phyloP scores from a whole-genome alignment of 2,113 vertebrate species.

The Marcusenius ussheri region DNA sequence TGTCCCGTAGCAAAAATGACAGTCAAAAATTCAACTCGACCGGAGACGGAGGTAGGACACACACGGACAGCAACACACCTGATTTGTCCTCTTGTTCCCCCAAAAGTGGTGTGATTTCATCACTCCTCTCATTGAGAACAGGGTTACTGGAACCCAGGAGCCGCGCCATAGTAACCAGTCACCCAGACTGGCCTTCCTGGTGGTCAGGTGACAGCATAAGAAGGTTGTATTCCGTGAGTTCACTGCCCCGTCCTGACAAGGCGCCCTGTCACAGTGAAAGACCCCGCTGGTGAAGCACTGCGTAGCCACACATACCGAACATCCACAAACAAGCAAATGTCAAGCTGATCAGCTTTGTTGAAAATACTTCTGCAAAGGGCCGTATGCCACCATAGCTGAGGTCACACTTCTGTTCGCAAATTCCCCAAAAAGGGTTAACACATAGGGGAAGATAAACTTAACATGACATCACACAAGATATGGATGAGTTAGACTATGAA shows the following conservation, averaged over 20 bases:
- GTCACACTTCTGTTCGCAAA: neutral
- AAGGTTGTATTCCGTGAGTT: neutral
- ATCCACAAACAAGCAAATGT: neutral
- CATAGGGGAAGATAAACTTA: neutral
- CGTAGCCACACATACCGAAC: neutral
- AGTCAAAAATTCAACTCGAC: neutral
- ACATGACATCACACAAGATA: neutral
- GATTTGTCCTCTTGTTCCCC: slow-evolving; percentile 8
- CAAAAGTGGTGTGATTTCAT: slow-evolving; percentile 48
- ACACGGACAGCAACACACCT: slow-evolving; percentile 16
- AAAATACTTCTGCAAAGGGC: neutral
- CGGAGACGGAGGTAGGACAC: neutral
- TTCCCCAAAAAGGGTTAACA: neutral
- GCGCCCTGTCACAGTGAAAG: slow-evolving; percentile 13
- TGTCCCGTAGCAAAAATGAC: neutral
- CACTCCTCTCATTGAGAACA: slow-evolving; percentile 20
- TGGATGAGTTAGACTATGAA: neutral
- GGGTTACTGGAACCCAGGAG: slow-evolving; percentile 49
- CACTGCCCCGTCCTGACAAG: slow-evolving; percentile 4
- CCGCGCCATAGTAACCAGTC: slow-evolving; percentile 39
- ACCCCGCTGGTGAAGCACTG: neutral
- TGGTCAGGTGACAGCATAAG: neutral
- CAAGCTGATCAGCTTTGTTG: neutral
- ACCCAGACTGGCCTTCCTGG: neutral
- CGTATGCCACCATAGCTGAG: neutral